These are phyloP conservation scores for Vireo griseus DNA, from an alignment of 2,797 vertebrate species.

Conservation along the genomic window DNA sequence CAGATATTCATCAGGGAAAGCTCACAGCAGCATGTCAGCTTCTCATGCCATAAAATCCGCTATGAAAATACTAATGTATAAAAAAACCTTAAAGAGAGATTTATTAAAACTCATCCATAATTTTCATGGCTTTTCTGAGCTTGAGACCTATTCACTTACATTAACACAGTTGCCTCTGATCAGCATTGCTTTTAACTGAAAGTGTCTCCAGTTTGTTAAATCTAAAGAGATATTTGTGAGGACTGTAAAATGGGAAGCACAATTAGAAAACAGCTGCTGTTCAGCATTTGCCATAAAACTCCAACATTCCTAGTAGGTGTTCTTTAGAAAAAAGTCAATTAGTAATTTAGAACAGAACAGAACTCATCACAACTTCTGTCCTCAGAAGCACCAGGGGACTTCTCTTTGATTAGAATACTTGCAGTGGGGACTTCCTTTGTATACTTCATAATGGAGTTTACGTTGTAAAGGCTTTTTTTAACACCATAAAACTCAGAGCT, in stretches of 20 bases:
- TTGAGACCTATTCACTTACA: not conserved
- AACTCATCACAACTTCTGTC: slow-evolving; percentile 24
- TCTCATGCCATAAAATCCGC: not conserved
- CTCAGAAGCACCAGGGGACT: not conserved
- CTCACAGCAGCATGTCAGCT: not conserved
- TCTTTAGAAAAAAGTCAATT: slow-evolving; percentile 46
- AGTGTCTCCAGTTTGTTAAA: slow-evolving; percentile 7
- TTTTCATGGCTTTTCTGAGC: not conserved
- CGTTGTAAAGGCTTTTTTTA: not conserved
- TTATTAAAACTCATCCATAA: not conserved
- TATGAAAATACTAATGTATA: not conserved
- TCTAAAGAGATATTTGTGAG: not conserved
- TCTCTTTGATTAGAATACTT: slow-evolving; percentile 44
- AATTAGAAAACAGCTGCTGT: slow-evolving; percentile 43
- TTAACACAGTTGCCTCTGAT: not conserved
- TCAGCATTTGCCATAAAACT: slow-evolving; percentile 31
- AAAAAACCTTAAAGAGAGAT: not conserved
- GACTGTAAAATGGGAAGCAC: not conserved
- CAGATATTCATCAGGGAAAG: not conserved
- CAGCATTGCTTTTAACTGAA: not conserved
- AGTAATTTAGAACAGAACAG: slow-evolving; percentile 45
- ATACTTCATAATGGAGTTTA: slow-evolving; percentile 18
- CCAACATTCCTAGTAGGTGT: slow-evolving; percentile 41
- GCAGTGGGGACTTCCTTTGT: not conserved
- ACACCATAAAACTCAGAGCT: not conserved